Evolutionary conservation across 2,888 invertebrate species (phyloP), one percentile per base, ranked within the genome.

Genomic region (Thyatira batis): DNA sequence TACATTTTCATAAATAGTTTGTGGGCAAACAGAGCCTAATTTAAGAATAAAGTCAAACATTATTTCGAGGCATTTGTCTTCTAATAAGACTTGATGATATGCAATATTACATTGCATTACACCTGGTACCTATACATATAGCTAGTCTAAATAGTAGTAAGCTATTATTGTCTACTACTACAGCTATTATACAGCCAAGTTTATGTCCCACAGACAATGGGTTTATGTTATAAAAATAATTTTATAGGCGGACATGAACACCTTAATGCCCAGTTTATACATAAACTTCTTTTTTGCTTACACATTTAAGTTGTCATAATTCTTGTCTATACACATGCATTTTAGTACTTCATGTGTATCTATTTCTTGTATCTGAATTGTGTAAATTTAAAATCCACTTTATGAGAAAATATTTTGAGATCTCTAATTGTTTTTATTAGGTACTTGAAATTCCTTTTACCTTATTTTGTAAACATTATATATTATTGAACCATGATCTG

Each of bases 211-310:
- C 51, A 61, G 58, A 64, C 52, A 63, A 62, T 59, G 53, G 57
- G 49, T 65, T 71, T 69, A 60, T 54, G 64, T 71, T 78, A 76
- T 73, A 78, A 82, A 79, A 82, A 82, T 78, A 81, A 60, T 71
- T 76, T 76, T 64, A 70, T 79, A 82, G 83, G 82, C 81, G 80
- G 82, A 82, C 71, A 69, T 73, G 71, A 76, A 78, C 78, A 80
- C 71, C 67, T 60, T 69, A 69, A 75, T 78, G 72, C 74, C 72
- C 69, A 61, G 49, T 52, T 58, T 67, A 55, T 56, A 57, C 51
- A 51, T 55, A 51, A 49, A 39, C 50, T 51, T 60, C 57, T 55
- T 51, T 54, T 60, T 49, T 49, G 11, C 45, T 57, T 58, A 57
- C 50, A 65, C 43, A 51, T 58, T 54, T 48, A 28, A 61, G 46